Evolutionary conservation across 2,797 vertebrate genomes (phyloP).

Genomic region (Schizopygopsis malacanthus): DNA sequence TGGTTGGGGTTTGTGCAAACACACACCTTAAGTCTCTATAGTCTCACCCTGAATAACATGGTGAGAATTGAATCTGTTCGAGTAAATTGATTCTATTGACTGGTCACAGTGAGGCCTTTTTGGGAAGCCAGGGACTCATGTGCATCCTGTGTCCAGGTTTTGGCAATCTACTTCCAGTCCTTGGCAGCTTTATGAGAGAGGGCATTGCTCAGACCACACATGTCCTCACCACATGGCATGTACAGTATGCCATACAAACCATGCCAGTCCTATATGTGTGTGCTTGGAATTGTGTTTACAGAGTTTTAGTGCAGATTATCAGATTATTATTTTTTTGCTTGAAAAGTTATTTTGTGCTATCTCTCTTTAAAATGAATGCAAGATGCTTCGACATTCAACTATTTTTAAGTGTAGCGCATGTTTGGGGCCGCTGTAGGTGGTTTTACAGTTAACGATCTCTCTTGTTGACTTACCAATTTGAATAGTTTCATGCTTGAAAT

Average conservation of each 20-base stretch:
- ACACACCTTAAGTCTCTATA: background rate
- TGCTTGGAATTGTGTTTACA: background rate
- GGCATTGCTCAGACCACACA: constrained; percentile 50
- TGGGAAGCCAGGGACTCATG: constrained; percentile 43
- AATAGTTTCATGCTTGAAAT: constrained; percentile 13
- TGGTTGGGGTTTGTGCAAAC: constrained; percentile 3
- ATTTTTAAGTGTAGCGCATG: background rate
- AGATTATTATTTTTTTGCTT: background rate
- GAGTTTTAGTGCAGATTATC: background rate
- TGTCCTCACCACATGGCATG: constrained; percentile 56
- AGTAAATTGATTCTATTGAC: constrained; percentile 15
- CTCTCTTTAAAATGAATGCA: background rate
- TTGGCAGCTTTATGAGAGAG: constrained; percentile 38
- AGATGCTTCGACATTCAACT: background rate
- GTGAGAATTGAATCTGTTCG: background rate
- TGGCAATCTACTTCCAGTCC: background rate
- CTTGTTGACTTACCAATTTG: background rate
- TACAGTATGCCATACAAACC: constrained; percentile 35
- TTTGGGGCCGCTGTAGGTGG: background rate
- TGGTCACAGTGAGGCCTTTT: constrained; percentile 35
- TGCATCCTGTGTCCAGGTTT: constrained; percentile 24
- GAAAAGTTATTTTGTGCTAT: background rate
- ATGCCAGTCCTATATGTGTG: constrained; percentile 54
- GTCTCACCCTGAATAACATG: constrained; percentile 3
- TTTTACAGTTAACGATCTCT: background rate